phyloP scores from a whole-genome alignment of 2,113 vertebrate genomes.

The Sander vitreus region DNA sequence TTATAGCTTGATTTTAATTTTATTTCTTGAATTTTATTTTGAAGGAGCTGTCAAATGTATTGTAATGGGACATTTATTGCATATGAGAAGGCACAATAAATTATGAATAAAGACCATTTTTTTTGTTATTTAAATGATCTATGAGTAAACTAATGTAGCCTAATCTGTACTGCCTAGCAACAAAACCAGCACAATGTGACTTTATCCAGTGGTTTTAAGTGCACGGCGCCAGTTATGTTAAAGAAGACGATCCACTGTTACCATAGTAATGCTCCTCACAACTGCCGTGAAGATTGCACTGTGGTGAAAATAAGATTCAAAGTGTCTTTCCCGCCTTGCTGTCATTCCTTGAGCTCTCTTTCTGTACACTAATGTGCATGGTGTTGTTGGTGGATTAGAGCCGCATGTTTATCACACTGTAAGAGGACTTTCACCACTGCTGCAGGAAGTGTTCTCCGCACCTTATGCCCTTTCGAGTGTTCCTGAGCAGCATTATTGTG shows the following conservation, averaged over 20 bases:
- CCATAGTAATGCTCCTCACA: slow-evolving; percentile 78
- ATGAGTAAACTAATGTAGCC: not conserved
- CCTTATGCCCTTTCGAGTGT: not conserved
- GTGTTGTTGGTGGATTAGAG: slow-evolving; percentile 38
- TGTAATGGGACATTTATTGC: too few relatives aligned
- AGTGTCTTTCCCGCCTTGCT: slow-evolving; percentile 30
- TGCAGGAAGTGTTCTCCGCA: slow-evolving; percentile 6
- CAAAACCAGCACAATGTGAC: slow-evolving; percentile 64
- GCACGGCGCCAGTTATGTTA: slow-evolving; percentile 79
- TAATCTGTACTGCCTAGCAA: slow-evolving; percentile 19
- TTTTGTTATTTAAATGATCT: slow-evolving; percentile 1
- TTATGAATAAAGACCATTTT: not conserved
- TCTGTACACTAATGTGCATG: slow-evolving; percentile 26
- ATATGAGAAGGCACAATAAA: not conserved
- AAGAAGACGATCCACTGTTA: slow-evolving; percentile 79
- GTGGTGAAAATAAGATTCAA: slow-evolving; percentile 67
- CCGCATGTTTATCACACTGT: slow-evolving; percentile 39
- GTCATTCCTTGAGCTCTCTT: slow-evolving; percentile 20
- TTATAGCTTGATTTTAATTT: not conserved
- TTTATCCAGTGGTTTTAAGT: slow-evolving; percentile 77
- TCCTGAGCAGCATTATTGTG: slow-evolving; percentile 5
- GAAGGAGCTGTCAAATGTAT: not conserved
- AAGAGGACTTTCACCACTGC: slow-evolving; percentile 24
- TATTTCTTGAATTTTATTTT: not conserved
- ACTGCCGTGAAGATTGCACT: slow-evolving; percentile 61